Evolutionary conservation across 2,113 vertebrate genomes (phyloP).

Genomic region (Dicentrarchus labrax): DNA sequence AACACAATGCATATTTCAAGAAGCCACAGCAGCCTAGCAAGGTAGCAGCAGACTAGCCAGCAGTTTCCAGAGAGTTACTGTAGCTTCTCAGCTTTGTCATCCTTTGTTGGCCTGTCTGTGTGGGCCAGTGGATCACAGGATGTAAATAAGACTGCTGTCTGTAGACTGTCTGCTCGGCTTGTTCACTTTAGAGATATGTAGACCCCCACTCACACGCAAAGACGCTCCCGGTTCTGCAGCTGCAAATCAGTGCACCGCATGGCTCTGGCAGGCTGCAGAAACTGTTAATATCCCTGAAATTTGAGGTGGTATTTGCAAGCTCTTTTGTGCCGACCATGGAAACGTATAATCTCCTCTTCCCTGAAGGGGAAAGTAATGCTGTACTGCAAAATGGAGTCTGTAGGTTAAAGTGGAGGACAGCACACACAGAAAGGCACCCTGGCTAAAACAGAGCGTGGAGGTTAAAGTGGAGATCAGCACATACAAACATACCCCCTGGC

Average conservation of each 20-base stretch:
- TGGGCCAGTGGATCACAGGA: conserved; percentile 56
- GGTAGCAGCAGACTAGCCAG: conserved; percentile 20
- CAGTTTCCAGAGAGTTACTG: conserved; percentile 50
- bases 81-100: conserved; percentile 59
- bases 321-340: conserved; percentile 35
- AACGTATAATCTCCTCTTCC: conserved; percentile 50
- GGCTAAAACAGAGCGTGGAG: conserved; percentile 56
- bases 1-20: conserved; percentile 34
- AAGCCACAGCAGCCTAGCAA: conserved; percentile 5
- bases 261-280: conserved; percentile 25
- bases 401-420: conserved; percentile 65
- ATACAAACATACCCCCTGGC: conserved; percentile 36
- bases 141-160: conserved; percentile 71
- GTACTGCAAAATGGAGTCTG: conserved; percentile 62
- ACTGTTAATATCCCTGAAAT: conserved; percentile 49
- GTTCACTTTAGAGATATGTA: conserved; percentile 65
- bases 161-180: conserved; percentile 57
- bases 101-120: conserved; percentile 66
- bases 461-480: conserved; percentile 48
- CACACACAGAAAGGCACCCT: conserved; percentile 48
- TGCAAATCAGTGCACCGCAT: conserved; percentile 47
- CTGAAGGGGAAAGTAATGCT: conserved; percentile 54
- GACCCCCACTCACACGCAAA: conserved; percentile 24
- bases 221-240: conserved; percentile 36
- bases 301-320: conserved; percentile 42